Conservation (phyloP, 1,140 invertebrate genomes). For the Metopolophium dirhodum region DNA sequence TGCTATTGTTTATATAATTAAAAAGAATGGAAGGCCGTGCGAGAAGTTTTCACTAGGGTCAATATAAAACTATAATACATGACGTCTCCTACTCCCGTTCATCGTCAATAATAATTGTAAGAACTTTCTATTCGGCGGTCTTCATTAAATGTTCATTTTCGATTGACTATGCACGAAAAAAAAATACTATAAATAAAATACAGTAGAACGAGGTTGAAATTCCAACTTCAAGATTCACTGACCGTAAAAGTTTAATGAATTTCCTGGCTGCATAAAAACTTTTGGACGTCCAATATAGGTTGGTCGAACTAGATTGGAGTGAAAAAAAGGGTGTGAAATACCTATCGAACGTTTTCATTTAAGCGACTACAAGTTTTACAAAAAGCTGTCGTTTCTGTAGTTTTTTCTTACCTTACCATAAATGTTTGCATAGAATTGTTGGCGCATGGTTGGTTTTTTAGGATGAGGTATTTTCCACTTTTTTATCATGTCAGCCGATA, state of each 20-base stretch:
- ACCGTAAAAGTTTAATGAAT: constrained; percentile 57
- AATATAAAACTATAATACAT: background rate
- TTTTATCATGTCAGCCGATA: background rate
- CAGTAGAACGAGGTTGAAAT: constrained; percentile 8
- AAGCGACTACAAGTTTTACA: constrained; percentile 32
- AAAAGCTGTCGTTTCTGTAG: constrained; percentile 7
- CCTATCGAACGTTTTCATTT: constrained; percentile 43
- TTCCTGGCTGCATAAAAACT: constrained; percentile 49
- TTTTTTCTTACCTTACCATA: background rate
- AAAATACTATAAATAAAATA: constrained; percentile 16
- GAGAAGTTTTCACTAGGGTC: background rate
- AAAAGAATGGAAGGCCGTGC: background rate
- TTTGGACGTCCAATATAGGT: constrained; percentile 23
- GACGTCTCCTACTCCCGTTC: background rate
- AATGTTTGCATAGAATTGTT: background rate
- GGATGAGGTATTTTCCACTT: background rate
- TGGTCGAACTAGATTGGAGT: background rate
- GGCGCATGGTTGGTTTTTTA: background rate
- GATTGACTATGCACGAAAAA: constrained; percentile 23
- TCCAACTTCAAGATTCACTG: constrained; percentile 38
- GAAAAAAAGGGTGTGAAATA: constrained; percentile 25
- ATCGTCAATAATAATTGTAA: background rate
- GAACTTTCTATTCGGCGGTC: background rate
- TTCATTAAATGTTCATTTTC: constrained; percentile 43
- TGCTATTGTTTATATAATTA: constrained; percentile 18